phyloP scores from a whole-genome alignment of 2,797 vertebrate genomes.

The Apogon talboti region DNA sequence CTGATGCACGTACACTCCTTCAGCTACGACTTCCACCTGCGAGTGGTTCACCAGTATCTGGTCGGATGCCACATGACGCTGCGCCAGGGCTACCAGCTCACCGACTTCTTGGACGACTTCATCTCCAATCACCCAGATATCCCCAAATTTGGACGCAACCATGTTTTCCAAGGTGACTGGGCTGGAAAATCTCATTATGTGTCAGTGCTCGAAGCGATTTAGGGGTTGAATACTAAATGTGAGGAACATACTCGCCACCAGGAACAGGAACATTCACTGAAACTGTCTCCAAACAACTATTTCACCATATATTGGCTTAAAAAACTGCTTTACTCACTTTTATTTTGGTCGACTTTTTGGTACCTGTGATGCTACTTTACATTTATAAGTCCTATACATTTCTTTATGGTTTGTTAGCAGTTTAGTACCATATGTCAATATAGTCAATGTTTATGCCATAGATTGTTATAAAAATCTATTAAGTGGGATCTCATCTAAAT shows the following conservation, averaged over 20 bases:
- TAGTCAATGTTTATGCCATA: too few species aligned
- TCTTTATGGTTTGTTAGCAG: too few species aligned
- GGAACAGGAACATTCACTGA: neutral
- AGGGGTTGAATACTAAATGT: too few species aligned
- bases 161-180: slow-evolving; percentile 91
- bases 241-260: too few species aligned
- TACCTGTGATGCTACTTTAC: too few species aligned
- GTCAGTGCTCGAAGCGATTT: neutral
- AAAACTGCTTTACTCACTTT: too few species aligned
- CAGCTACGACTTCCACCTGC: slow-evolving; percentile 98
- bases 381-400: too few species aligned
- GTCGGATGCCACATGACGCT: slow-evolving; percentile 93
- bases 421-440: too few species aligned
- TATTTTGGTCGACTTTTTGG: too few species aligned
- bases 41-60: slow-evolving; percentile 95
- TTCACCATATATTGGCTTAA: neutral
- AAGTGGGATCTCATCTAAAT: too few species aligned
- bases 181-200: neutral
- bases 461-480: too few species aligned
- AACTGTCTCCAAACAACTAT: neutral
- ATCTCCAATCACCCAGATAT: slow-evolving; percentile 94
- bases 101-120: slow-evolving; percentile 95
- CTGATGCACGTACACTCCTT: slow-evolving; percentile 99
- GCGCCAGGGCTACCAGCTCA: slow-evolving; percentile 95
- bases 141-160: slow-evolving; percentile 97